A percentile compares a stretch with the other conserved stretches of the same genome.
Evolutionary conservation across 2,888 invertebrate species (phyloP).

Genomic region (Rhagonycha lutea): DNA sequence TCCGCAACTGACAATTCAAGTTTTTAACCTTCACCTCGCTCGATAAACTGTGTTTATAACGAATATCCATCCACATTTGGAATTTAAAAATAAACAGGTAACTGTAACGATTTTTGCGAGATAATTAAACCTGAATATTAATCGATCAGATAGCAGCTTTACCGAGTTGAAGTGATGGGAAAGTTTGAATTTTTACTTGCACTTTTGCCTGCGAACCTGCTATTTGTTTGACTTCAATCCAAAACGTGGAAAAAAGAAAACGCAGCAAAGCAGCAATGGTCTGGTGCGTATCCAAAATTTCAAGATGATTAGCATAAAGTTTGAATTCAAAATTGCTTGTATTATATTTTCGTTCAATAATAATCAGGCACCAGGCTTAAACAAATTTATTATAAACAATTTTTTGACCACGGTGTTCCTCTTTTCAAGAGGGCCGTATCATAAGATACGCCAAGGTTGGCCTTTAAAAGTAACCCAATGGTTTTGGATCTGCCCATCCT

Average conservation of each 20-base stretch:
- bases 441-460: too few species aligned
- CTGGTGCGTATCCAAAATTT: too few species aligned
- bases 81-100: not conserved
- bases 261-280: too few species aligned
- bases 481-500: too few species aligned
- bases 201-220: not conserved
- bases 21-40: not conserved
- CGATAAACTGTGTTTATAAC: not conserved
- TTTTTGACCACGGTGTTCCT: too few species aligned
- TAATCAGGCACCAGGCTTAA: too few species aligned
- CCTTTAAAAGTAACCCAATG: too few species aligned
- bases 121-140: not conserved
- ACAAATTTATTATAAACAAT: too few species aligned
- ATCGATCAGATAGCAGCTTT: not conserved
- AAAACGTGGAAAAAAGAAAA: not conserved
- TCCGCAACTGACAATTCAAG: not conserved
- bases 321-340: too few species aligned
- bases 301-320: too few species aligned
- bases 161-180: not conserved
- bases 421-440: too few species aligned
- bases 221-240: not conserved
- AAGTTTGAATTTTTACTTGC: not conserved
- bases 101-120: not conserved
- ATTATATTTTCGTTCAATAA: too few species aligned
- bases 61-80: not conserved